Evolutionary conservation across 2,888 invertebrate species (phyloP).

Genomic region (Tetrapedia diversipes): DNA sequence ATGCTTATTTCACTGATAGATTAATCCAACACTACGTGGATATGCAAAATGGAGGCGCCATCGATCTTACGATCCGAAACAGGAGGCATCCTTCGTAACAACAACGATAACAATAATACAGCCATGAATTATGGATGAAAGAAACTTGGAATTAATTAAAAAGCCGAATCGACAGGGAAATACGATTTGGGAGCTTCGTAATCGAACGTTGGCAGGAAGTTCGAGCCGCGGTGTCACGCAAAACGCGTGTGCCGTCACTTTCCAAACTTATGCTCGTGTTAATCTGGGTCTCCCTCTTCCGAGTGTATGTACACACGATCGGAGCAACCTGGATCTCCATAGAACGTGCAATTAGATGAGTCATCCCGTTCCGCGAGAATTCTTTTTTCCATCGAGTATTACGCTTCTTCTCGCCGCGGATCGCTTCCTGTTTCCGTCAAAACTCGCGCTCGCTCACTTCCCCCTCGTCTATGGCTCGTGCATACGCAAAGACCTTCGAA

Average conservation of each 20-base stretch:
- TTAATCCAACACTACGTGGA: too few species aligned
- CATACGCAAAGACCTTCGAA: conserved; percentile 34
- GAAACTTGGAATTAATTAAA: conserved; percentile 19
- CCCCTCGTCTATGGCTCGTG: conserved; percentile 2
- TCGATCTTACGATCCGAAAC: neutral
- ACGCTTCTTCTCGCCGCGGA: conserved; percentile 6
- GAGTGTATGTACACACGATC: conserved; percentile 8
- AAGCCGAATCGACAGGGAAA: neutral
- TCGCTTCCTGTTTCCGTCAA: conserved; percentile 33
- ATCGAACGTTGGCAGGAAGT: conserved; percentile 30
- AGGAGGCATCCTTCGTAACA: too few species aligned
- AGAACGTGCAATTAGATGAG: conserved; percentile 40
- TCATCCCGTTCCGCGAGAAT: conserved; percentile 27
- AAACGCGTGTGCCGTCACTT: conserved; percentile 26
- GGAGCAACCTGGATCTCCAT: conserved; percentile 13
- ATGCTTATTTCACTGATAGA: too few species aligned
- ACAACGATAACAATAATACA: too few species aligned
- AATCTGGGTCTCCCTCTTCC: conserved; percentile 1
- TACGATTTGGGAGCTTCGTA: conserved; percentile 16
- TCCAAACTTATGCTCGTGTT: conserved; percentile 35
- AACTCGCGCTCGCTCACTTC: neutral
- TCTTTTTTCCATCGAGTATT: conserved; percentile 23
- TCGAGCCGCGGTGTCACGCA: conserved; percentile 9
- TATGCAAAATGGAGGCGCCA: conserved; percentile 6
- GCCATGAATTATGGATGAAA: conserved; percentile 38